A percentile compares a stretch with the other conserved stretches of the same genome.
phyloP scores from a whole-genome alignment of 2,113 vertebrate genomes.

The Tachycineta bicolor region DNA sequence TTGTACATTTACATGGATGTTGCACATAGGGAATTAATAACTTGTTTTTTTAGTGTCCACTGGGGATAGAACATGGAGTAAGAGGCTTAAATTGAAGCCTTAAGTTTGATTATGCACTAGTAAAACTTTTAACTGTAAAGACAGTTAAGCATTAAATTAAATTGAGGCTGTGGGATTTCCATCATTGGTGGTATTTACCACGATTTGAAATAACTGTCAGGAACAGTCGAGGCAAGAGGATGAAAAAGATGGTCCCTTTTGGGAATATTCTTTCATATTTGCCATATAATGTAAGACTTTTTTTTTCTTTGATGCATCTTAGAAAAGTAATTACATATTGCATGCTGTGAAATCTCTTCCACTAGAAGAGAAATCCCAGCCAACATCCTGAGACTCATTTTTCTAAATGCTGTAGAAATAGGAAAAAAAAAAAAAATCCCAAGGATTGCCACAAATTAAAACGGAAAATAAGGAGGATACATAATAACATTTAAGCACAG shows the following conservation, averaged over 20 bases:
- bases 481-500: background rate
- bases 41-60: background rate
- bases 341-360: background rate
- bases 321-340: background rate
- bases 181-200: background rate
- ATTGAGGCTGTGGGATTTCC: background rate
- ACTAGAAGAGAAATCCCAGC: background rate
- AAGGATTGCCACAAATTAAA: background rate
- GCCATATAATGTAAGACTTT: background rate
- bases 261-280: background rate
- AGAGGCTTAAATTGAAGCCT: constrained; percentile 12
- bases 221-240: background rate
- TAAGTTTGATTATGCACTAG: background rate
- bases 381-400: background rate
- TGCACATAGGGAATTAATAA: background rate
- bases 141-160: constrained; percentile 4
- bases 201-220: background rate
- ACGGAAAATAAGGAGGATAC: background rate
- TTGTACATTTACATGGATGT: background rate
- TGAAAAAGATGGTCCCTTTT: background rate
- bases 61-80: background rate
- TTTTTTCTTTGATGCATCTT: background rate
- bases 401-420: background rate
- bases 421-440: background rate
- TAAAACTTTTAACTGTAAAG: constrained; percentile 10